Conservation (phyloP, 2,888 invertebrate species). For the Mamestra brassicae region DNA sequence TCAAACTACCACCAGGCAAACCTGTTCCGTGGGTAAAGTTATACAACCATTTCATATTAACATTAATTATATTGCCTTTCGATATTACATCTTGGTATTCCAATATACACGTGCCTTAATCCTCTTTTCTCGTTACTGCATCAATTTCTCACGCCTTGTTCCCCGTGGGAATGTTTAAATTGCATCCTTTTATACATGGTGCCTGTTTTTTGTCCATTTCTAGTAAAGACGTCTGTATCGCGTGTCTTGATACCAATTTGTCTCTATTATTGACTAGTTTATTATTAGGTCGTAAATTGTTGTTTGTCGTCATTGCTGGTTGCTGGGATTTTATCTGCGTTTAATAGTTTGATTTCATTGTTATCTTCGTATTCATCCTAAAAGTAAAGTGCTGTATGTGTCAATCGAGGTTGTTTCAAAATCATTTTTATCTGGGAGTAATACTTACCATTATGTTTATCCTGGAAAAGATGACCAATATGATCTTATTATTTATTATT, state of each 20-base stretch:
- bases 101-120: constrained; percentile 21
- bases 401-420: neutral
- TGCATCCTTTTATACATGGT: constrained; percentile 29
- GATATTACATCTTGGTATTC: constrained; percentile 1
- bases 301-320: constrained; percentile 18
- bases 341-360: constrained; percentile 1
- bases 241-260: constrained; percentile 67
- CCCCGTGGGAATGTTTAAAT: constrained; percentile 53
- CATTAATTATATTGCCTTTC: constrained; percentile 13
- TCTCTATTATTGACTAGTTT: constrained; percentile 57
- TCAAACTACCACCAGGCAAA: neutral
- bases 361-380: neutral
- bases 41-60: neutral
- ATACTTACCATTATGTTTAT: too few relatives aligned
- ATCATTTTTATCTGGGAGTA: too few relatives aligned
- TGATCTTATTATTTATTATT: too few relatives aligned
- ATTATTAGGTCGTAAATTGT: constrained; percentile 33
- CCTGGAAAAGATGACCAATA: too few relatives aligned
- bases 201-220: constrained; percentile 43
- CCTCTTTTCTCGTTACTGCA: constrained; percentile 10
- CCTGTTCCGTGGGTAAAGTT: constrained; percentile 5
- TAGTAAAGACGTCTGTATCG: constrained; percentile 55
- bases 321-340: constrained; percentile 7
- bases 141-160: constrained; percentile 25
- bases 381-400: neutral